Evolutionary conservation across 1,140 invertebrate genomes (phyloP), one percentile per base, ranked within the genome.

Genomic region (Scaptodrosophila lebanonensis): DNA sequence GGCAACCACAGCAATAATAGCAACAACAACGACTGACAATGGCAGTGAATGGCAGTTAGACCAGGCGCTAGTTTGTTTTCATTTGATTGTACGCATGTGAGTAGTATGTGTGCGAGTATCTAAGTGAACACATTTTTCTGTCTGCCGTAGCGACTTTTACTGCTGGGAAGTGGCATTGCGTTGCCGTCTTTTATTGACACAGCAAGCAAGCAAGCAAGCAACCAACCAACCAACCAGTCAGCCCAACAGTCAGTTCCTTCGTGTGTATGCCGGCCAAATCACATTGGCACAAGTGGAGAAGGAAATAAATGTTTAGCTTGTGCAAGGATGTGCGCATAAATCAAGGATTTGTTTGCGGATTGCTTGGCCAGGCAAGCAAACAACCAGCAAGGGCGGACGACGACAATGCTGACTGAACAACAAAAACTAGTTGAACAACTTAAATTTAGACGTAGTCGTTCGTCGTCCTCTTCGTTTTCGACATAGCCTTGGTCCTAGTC

Each of bases 301-400:
- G 82, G 82, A 84, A 82, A 84, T 84, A 84, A 84, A 84, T 84
- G 82, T 82, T 82, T 82, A 76, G 66, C 67, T 71, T 62, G 66
- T 65, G 68, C 56, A 65, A 75, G 69, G 79, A 84, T 79, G 75
- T 72, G 76, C 65, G 75, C 75, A 84, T 84, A 84, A 84, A 84
- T 84, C 82, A 84, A 84, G 82, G 82, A 84, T 84, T 84, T 84
- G 75, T 84, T 84, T 84, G 76, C 66, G 75, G 75, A 82, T 82
- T 82, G 51, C 60, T 75, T 77, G 44, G 35, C 36, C 53, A 42
- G 17, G 33, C 16, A 45, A 32, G 38, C 29, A 20, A 35, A 32
- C 16, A 30, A 27, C 7, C 9, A 35, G 7, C 39, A 63, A 69
- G 35, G n/a, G n/a, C n/a, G n/a, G n/a, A n/a, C n/a, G n/a, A n/a